phyloP scores from a whole-genome alignment of 2,113 vertebrate genomes.

The Lepisosteus osseus region DNA sequence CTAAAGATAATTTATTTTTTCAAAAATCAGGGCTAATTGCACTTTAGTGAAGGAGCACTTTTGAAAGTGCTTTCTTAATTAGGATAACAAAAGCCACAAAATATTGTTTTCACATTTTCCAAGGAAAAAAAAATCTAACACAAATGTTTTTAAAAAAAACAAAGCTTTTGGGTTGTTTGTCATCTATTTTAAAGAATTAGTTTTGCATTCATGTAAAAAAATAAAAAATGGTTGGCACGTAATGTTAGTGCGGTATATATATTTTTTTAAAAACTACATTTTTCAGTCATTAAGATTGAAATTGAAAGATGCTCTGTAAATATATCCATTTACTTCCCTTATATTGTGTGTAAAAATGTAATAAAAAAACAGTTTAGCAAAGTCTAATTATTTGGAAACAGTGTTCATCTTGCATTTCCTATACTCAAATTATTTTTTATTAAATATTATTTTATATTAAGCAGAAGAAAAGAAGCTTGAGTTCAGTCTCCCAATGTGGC shows the following conservation, averaged over 20 bases:
- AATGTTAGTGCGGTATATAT: too few species aligned
- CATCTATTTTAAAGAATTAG: not conserved
- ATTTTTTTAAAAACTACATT: too few species aligned
- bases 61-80: conserved; percentile 6
- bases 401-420: too few species aligned
- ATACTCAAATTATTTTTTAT: not conserved
- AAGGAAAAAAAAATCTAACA: not conserved
- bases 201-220: not conserved
- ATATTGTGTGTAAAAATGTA: too few species aligned
- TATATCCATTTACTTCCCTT: too few species aligned
- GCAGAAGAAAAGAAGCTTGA: not conserved
- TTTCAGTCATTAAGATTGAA: too few species aligned
- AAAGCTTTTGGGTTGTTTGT: not conserved
- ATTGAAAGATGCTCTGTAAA: too few species aligned
- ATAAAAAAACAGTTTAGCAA: too few species aligned
- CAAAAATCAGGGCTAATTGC: not conserved
- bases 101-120: not conserved
- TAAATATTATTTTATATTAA: conserved; percentile 27
- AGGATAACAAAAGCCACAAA: not conserved
- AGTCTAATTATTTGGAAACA: too few species aligned
- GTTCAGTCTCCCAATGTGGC: not conserved
- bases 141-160: not conserved
- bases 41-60: not conserved
- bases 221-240: too few species aligned
- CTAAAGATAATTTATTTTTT: not conserved